Percentiles rank a stretch among this genome's conserved stretches.
These are phyloP conservation scores for Micronisus gabar DNA, from an alignment of 2,113 vertebrate species.

Conservation along the genomic window DNA sequence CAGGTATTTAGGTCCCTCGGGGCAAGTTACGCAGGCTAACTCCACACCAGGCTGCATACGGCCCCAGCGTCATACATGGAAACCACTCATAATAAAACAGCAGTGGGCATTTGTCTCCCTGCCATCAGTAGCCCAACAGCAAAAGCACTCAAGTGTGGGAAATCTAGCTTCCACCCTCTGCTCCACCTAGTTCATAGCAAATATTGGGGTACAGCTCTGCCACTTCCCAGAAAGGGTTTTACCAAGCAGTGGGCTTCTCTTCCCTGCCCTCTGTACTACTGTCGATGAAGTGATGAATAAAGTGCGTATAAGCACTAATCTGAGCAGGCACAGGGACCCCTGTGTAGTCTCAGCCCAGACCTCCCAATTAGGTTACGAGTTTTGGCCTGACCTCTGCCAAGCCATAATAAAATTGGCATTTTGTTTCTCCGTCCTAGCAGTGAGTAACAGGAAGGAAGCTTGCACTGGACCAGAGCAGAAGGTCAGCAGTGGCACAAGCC, in stretches of 20 bases:
- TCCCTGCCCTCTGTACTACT: too few relatives aligned
- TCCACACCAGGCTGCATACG: background rate
- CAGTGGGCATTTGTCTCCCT: background rate
- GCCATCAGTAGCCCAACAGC: background rate
- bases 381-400: background rate
- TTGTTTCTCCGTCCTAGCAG: background rate
- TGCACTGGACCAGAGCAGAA: background rate
- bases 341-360: background rate
- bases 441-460: background rate
- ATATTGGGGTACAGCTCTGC: background rate
- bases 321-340: background rate
- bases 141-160: background rate
- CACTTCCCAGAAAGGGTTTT: background rate
- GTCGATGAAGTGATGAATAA: background rate
- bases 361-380: fast-evolving
- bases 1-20: background rate
- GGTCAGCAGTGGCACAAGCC: background rate
- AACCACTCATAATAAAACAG: background rate
- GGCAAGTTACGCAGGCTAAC: background rate
- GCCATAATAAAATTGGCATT: background rate
- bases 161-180: background rate
- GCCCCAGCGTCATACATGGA: fast-evolving
- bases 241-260: background rate
- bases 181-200: background rate
- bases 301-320: background rate